A percentile compares a stretch with the other conserved stretches of the same genome.
These are phyloP conservation scores for Drosophila subquinaria DNA, from an alignment of 2,888 invertebrate genomes.

Conservation along the genomic window DNA sequence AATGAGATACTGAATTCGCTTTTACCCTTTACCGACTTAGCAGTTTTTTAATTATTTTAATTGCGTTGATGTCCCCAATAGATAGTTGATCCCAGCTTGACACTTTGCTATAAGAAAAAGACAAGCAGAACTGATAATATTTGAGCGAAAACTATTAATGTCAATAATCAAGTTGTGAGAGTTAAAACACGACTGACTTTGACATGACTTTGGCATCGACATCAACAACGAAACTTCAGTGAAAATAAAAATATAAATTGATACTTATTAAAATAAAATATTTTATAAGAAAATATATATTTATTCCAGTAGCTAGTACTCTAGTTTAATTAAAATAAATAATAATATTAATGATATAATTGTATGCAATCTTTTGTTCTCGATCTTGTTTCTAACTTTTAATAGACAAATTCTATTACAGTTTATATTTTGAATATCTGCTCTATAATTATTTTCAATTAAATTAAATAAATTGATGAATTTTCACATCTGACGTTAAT, in stretches of 20 bases:
- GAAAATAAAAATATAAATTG: no score
- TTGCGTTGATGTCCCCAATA: not conserved
- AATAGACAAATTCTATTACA: no score
- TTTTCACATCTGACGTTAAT: no score
- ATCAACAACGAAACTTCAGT: no score
- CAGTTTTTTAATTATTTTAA: conserved; percentile 1
- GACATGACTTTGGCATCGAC: not conserved
- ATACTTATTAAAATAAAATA: no score
- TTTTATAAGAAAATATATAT: no score
- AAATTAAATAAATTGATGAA: not conserved
- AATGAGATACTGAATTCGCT: conserved; percentile 3
- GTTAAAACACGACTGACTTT: not conserved
- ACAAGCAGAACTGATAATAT: not conserved
- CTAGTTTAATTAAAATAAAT: no score
- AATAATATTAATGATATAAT: no score
- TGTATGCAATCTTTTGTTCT: no score
- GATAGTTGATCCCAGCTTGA: not conserved
- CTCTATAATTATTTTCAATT: not conserved
- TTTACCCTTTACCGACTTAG: not conserved
- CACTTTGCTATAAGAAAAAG: not conserved
- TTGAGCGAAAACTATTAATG: not conserved
- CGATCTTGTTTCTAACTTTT: no score
- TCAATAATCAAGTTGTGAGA: not conserved
- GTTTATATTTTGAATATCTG: not conserved
- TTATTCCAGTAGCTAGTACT: no score